phyloP scores from a whole-genome alignment of 2,888 invertebrate species.

The Ischnura elegans region DNA sequence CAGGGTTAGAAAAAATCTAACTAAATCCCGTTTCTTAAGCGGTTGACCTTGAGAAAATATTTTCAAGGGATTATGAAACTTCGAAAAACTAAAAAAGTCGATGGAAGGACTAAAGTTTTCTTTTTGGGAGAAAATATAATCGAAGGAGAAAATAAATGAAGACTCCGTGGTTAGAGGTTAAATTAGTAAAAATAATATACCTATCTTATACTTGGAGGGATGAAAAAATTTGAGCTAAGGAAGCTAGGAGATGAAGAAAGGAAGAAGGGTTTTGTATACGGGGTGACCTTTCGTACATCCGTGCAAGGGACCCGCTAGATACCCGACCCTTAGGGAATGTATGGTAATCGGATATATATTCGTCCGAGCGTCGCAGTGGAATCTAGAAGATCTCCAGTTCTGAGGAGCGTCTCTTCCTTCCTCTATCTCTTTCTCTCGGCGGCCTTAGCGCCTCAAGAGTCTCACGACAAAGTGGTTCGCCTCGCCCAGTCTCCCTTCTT shows the following conservation, averaged over 20 bases:
- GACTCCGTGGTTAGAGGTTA: too few species aligned
- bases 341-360: not conserved
- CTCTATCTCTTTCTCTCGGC: not conserved
- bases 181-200: too few species aligned
- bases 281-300: not conserved
- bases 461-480: not conserved
- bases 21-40: too few species aligned
- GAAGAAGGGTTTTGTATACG: not conserved
- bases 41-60: too few species aligned
- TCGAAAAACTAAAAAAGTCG: too few species aligned
- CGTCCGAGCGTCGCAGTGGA: not conserved
- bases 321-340: not conserved
- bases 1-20: too few species aligned
- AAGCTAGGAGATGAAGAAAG: not conserved
- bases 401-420: not conserved
- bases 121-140: too few species aligned
- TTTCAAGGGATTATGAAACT: too few species aligned
- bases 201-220: too few species aligned
- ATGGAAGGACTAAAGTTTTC: too few species aligned
- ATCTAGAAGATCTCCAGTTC: not conserved
- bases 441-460: not conserved
- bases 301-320: not conserved
- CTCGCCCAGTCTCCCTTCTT: not conserved
- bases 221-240: not conserved
- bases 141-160: too few species aligned